phyloP scores from a whole-genome alignment of 1,140 invertebrate species.

The Acromyrmex heyeri region DNA sequence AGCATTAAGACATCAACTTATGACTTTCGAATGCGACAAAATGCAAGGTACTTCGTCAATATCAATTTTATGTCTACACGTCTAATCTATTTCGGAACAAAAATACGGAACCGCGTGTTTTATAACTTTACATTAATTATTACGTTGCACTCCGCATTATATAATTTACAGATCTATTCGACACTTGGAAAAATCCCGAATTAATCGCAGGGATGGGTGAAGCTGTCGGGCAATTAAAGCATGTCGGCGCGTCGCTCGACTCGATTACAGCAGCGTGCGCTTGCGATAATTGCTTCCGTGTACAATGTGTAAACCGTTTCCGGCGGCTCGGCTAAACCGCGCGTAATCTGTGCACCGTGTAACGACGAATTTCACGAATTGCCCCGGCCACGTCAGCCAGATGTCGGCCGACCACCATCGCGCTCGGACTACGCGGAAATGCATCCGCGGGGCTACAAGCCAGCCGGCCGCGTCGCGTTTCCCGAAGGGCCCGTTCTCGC shows the following conservation, averaged over 20 bases:
- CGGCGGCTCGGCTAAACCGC: constrained; percentile 43
- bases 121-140: constrained; percentile 10
- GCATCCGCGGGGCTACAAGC: constrained; percentile 20
- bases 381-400: constrained; percentile 59
- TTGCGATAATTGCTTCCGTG: constrained; percentile 62
- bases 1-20: not conserved
- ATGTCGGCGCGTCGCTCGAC: constrained; percentile 27
- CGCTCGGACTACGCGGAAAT: constrained; percentile 49
- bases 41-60: not conserved
- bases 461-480: constrained; percentile 21
- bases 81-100: not conserved
- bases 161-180: not conserved
- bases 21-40: not conserved
- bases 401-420: constrained; percentile 52
- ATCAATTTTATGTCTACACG: not conserved
- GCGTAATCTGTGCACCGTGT: constrained; percentile 56
- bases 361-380: constrained; percentile 63
- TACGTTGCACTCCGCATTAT: not conserved
- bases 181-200: constrained; percentile 9
- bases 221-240: constrained; percentile 55
- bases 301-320: constrained; percentile 61
- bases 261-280: constrained; percentile 40
- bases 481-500: constrained; percentile 48
- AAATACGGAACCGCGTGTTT: not conserved
- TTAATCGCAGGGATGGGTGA: not conserved